Percentiles rank a stretch among this genome's conserved stretches.
Evolutionary conservation across 2,888 invertebrate genomes (phyloP).

Genomic region (Bellardia bayeri): DNA sequence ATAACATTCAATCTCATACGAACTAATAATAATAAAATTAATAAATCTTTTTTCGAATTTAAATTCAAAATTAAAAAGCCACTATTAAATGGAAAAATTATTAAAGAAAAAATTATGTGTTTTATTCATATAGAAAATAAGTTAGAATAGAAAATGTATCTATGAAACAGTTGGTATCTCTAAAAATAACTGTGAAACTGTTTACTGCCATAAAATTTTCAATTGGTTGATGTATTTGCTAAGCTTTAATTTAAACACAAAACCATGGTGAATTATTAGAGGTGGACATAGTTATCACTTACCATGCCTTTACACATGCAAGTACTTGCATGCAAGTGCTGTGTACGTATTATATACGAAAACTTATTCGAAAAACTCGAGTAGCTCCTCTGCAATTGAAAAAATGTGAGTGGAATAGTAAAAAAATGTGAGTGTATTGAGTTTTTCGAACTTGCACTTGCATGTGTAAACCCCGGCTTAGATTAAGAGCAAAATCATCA

Average conservation of each 20-base stretch:
- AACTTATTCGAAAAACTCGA: too few relatives aligned
- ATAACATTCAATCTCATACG: slow-evolving; percentile 33
- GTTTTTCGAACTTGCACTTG: too few relatives aligned
- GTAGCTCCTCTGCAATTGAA: too few relatives aligned
- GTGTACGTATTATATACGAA: too few relatives aligned
- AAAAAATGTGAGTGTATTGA: too few relatives aligned
- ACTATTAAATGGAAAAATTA: slow-evolving; percentile 2
- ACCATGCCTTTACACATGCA: too few relatives aligned
- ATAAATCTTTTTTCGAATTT: slow-evolving; percentile 79
- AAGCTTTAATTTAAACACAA: background rate
- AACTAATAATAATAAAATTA: slow-evolving; percentile 48
- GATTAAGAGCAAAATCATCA: too few relatives aligned
- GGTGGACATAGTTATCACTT: too few relatives aligned
- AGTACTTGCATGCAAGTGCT: too few relatives aligned
- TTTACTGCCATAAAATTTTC: background rate
- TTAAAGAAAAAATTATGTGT: background rate
- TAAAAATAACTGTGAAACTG: background rate
- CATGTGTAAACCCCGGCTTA: too few relatives aligned
- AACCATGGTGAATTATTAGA: background rate
- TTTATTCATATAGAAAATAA: background rate
- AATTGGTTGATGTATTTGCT: slow-evolving; percentile 15
- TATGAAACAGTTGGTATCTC: background rate
- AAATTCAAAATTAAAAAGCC: slow-evolving; percentile 78
- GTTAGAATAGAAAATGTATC: background rate
- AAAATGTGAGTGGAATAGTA: too few relatives aligned